phyloP scores from a whole-genome alignment of 2,797 vertebrate species.

The Acridotheres tristis region DNA sequence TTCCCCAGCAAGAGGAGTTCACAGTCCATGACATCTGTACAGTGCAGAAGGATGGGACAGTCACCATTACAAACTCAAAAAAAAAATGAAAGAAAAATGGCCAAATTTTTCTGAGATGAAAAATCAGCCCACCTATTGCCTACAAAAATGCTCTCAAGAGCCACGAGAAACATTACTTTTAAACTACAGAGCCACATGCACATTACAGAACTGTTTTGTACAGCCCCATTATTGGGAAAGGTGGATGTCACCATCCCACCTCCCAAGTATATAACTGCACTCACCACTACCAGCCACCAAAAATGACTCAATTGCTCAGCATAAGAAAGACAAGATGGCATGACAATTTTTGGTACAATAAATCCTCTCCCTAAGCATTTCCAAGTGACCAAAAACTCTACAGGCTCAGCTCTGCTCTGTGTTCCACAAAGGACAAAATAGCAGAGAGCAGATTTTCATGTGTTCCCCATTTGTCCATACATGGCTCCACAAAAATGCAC shows the following conservation, averaged over 20 bases:
- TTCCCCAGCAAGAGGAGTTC: background rate
- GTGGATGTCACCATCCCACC: background rate
- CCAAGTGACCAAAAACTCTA: background rate
- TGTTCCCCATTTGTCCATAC: background rate
- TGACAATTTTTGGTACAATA: background rate
- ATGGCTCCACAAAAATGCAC: background rate
- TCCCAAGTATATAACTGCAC: background rate
- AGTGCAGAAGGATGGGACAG: background rate
- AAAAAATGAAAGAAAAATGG: background rate
- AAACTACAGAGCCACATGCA: background rate
- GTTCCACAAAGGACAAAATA: background rate
- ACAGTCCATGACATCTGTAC: background rate
- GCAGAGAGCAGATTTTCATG: background rate
- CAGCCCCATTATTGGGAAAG: background rate
- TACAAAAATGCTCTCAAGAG: background rate
- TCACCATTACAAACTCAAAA: background rate
- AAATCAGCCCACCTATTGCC: background rate
- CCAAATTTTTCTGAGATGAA: background rate
- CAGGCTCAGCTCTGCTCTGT: background rate
- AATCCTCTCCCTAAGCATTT: background rate
- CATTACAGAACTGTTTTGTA: background rate
- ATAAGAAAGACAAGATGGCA: background rate
- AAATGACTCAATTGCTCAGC: rapidly evolving
- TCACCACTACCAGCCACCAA: background rate
- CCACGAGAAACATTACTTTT: background rate